phyloP scores from a whole-genome alignment of 1,140 invertebrate genomes.

The Vanessa atalanta region DNA sequence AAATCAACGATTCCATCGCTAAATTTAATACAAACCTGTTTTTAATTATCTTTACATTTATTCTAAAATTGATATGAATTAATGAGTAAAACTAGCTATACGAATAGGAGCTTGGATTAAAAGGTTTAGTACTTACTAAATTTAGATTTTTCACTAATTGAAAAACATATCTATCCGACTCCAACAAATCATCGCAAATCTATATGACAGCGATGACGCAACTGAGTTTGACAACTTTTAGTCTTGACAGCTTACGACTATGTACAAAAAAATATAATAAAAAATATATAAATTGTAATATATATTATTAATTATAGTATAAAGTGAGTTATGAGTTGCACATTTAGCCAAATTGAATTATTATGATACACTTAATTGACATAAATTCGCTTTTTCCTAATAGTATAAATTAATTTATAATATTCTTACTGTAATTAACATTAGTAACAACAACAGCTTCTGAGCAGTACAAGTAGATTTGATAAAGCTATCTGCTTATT shows the following conservation, averaged over 20 bases:
- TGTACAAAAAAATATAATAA: no score
- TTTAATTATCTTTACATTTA: not conserved
- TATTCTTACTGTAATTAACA: no score
- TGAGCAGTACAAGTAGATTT: no score
- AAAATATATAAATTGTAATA: no score
- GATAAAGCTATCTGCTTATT: no score
- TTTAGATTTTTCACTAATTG: slow-evolving; percentile 35
- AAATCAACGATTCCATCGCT: not conserved
- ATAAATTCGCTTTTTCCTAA: no score
- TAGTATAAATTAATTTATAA: no score
- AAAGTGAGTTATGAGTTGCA: no score
- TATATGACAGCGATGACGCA: slow-evolving; percentile 46
- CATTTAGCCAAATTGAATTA: no score
- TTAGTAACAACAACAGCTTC: no score
- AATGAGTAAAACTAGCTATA: not conserved
- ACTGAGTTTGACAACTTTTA: slow-evolving; percentile 22
- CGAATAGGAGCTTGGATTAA: not conserved
- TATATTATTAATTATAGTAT: no score
- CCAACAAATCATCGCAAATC: slow-evolving; percentile 20
- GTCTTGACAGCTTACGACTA: not conserved
- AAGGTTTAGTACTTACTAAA: slow-evolving; percentile 17
- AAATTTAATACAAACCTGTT: not conserved
- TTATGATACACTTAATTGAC: no score
- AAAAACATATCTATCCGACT: slow-evolving; percentile 34
- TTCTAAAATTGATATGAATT: not conserved